Base-by-base conservation (phyloP, 2,113 vertebrate species). In the Lates calcarifer region DNA sequence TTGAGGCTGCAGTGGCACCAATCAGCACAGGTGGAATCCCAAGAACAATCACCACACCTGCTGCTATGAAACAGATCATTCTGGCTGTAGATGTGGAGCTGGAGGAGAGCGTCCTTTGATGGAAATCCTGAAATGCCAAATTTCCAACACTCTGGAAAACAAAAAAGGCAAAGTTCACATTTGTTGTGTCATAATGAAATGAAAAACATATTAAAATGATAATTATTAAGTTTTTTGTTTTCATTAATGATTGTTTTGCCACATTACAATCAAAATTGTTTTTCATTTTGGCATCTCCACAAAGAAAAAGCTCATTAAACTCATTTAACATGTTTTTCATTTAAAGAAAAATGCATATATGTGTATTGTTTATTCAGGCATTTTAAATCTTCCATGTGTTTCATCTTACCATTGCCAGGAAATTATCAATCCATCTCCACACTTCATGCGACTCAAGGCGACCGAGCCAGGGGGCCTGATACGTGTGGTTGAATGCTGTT, bases 1-100 rank as follows among this genome's bases (percentile, higher is more conserved):
- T 95, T 39, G 94, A 95, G 73, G 90, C 92, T 73, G 95, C 92
- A 0, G 91, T 85, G 37, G 95, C 94, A 13, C 94, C 94, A 9
- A 96, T 86, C 55, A 96, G 70, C 57, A 94, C 87, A 0, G 95
- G 79, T 8, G 95, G 95, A 24, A 95, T 89, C 47, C 93, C 93
- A 81, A 94, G 74, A 15, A 70, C 18, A 31, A 93, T 82, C 33
- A 89, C 89, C 1, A 90, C 77, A 10, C 87, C 4, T 4, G 92
- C 93, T 4, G 94, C 92, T 26, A 92, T 43, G 45, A 83, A 90
- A 70, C 94, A 95, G 18, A 91, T 88, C 33, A 94, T 53, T 58
- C 86, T 93, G 3, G 93, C 94, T n/a, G 90, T 87, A 35, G 56
- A 35, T 5, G 87, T 47, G 0, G 92, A 93, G 41, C 91, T 84